Evolutionary conservation across 2,797 vertebrate genomes (phyloP), one percentile per base, ranked within the genome.

Genomic region (Hoplostethus atlanticus): DNA sequence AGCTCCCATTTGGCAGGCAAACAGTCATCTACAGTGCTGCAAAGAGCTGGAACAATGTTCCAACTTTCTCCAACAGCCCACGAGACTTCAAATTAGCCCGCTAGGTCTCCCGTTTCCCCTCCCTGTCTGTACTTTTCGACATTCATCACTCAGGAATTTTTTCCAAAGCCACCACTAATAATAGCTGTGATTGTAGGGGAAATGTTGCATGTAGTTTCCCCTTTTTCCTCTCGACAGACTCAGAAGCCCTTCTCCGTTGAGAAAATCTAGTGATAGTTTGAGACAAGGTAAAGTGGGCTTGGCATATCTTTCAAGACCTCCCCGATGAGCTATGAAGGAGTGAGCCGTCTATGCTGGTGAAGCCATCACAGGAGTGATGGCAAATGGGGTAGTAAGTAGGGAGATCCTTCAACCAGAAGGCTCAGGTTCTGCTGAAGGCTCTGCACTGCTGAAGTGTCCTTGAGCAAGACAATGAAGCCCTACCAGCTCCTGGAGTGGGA

Each of bases 91-190:
- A 87, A 90, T 84, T 83, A 84, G 61, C 54, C 77, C 54, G 61
- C 61, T 38, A 76, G 21, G 55, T 56, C 76, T 64, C 65, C 71
- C 55, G 1, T 64, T 69, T 80, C 62, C 63, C 42, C 1, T 21
- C 0, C 62, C 51, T 6, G 73, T 73, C 62, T 83, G 76, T 79
- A 78, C 64, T 85, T 88, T 84, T 21, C 21, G 69, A 69, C 68
- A 87, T 87, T 86, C 85, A 91, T 85, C 84, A 80, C 80, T 63
- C 58, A 77, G 84, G 89, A 90, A 89, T 91, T 88, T 72, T 78
- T 91, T 91, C 82, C 88, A 88, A 77, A 84, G 76, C 86, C 87
- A 82, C 68, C 57, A 85, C 88, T 92, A 87, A 89, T 91, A 93
- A 92, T 87, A 87, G 78, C 85, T 80, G 78, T 81, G 83, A 92